Conservation (phyloP, 2,888 invertebrate genomes). For the Temnothorax unifasciatus region DNA sequence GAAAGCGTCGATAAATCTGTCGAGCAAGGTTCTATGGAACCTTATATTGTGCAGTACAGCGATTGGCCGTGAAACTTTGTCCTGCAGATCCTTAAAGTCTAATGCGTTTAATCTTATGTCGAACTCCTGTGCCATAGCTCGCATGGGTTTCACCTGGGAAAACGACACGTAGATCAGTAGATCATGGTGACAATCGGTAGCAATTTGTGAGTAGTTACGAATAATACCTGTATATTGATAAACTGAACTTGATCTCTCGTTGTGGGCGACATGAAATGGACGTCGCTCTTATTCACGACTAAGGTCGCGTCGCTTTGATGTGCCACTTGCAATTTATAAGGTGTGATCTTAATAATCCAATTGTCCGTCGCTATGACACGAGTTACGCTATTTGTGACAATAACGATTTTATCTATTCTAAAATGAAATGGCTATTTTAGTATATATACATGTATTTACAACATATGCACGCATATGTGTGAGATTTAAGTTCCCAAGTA, state of each 20-base stretch:
- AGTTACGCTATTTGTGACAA: conserved; percentile 90
- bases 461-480: not conserved
- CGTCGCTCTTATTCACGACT: conserved; percentile 92
- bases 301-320: conserved; percentile 93
- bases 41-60: conserved; percentile 90
- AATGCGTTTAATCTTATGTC: conserved; percentile 92
- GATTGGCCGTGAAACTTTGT: conserved; percentile 90
- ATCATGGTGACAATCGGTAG: not conserved
- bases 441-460: conserved; percentile 39
- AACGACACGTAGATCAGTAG: not conserved
- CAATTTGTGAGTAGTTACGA: not conserved
- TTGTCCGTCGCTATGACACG: conserved; percentile 93
- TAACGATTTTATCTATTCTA: conserved; percentile 91
- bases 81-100: conserved; percentile 93
- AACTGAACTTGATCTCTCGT: conserved; percentile 93
- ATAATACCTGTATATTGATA: conserved; percentile 90
- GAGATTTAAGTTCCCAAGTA: conserved; percentile 1
- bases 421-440: conserved; percentile 76
- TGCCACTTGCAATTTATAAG: conserved; percentile 91
- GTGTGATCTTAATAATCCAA: conserved; percentile 94
- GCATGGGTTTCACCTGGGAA: conserved; percentile 88
- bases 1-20: conserved; percentile 95
- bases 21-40: conserved; percentile 92
- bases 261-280: conserved; percentile 90
- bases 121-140: conserved; percentile 89